Conservation (phyloP, 2,113 vertebrate species). For the Herpailurus yagouaroundi region DNA sequence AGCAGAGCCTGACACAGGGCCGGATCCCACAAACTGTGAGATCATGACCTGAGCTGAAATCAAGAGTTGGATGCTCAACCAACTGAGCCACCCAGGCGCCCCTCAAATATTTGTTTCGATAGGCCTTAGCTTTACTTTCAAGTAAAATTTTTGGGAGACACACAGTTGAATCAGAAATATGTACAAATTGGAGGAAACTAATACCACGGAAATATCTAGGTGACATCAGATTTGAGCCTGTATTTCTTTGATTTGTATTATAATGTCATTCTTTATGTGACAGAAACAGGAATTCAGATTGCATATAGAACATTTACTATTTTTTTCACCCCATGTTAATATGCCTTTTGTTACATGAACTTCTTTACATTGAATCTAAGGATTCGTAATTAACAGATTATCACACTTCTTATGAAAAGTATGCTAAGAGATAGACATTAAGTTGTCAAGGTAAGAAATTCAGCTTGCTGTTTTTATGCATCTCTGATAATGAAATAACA, state of each 20-base stretch:
- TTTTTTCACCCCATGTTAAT: background rate
- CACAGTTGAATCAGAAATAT: background rate
- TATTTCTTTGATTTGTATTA: conserved; percentile 7
- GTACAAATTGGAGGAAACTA: background rate
- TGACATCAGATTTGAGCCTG: background rate
- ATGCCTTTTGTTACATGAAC: background rate
- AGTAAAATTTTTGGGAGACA: background rate
- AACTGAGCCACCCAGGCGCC: too few relatives aligned
- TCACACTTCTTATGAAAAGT: background rate
- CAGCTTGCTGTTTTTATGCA: background rate
- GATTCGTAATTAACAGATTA: background rate
- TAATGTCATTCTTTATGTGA: background rate
- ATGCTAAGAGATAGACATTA: background rate
- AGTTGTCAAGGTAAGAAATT: conserved; percentile 7
- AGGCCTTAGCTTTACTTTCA: background rate
- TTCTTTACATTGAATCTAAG: conserved; percentile 51
- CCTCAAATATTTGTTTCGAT: background rate
- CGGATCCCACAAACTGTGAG: too few relatives aligned
- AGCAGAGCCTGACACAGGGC: too few relatives aligned
- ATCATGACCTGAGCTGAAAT: too few relatives aligned
- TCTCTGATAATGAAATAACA: conserved; percentile 15
- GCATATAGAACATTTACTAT: background rate
- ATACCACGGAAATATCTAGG: background rate
- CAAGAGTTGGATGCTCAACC: too few relatives aligned
- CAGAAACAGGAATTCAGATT: background rate